These are phyloP conservation scores for Megaceryle alcyon DNA, from an alignment of 2,797 vertebrate genomes.

Conservation along the genomic window DNA sequence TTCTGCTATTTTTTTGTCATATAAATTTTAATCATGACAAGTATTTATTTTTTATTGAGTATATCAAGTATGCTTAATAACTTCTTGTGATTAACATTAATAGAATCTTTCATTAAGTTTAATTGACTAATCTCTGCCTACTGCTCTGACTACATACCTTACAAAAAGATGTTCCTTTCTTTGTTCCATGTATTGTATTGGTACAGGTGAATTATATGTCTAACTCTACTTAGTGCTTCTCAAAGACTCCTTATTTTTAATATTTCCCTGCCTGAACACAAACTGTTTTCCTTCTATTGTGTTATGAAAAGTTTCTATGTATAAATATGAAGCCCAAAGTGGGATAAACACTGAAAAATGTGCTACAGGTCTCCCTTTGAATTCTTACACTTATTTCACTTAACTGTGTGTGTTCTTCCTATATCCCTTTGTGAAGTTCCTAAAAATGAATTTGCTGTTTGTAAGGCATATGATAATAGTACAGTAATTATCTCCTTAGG, in stretches of 20 bases:
- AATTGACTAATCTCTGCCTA: background rate
- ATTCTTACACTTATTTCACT: background rate
- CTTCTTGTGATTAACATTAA: background rate
- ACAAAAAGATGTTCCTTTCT: background rate
- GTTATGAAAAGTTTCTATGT: background rate
- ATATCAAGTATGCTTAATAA: background rate
- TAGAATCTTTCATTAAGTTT: background rate
- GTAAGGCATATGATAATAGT: background rate
- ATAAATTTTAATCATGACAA: background rate
- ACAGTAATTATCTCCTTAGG: background rate
- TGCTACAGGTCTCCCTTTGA: background rate
- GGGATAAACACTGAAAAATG: background rate
- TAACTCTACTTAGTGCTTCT: background rate
- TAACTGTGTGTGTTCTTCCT: background rate
- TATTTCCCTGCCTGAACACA: background rate
- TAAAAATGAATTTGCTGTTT: background rate
- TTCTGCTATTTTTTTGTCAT: background rate
- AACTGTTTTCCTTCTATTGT: background rate
- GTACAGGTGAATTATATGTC: background rate
- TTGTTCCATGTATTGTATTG: background rate
- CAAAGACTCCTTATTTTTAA: background rate
- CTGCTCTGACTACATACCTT: fast-evolving
- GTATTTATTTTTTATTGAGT: background rate
- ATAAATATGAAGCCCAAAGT: background rate
- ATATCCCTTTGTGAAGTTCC: background rate